Conservation (phyloP, 1,140 invertebrate species). For the Pomacea maculata region DNA sequence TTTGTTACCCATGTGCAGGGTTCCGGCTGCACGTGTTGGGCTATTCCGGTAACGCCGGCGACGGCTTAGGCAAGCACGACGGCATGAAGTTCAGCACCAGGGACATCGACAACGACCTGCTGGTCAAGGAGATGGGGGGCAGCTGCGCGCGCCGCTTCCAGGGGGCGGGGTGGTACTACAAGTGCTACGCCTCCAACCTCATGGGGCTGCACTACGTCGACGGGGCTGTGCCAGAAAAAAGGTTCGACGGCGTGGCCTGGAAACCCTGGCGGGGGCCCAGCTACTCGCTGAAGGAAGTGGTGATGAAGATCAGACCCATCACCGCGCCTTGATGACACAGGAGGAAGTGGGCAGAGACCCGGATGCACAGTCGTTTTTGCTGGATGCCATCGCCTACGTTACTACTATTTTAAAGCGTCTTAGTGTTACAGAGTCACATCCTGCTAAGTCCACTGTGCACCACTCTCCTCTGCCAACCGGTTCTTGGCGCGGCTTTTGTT, state of each 20-base stretch:
- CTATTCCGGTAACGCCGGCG: conserved; percentile 55
- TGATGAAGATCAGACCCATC: conserved; percentile 67
- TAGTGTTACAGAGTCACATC: too few relatives aligned
- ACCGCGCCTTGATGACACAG: background rate
- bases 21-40: conserved; percentile 21
- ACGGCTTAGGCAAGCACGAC: conserved; percentile 71
- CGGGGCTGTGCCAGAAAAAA: conserved; percentile 53
- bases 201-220: conserved; percentile 70
- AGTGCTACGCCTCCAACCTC: conserved; percentile 73
- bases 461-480: too few relatives aligned
- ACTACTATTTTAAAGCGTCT: too few relatives aligned
- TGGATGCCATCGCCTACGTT: too few relatives aligned
- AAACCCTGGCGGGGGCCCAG: conserved; percentile 70
- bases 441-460: too few relatives aligned
- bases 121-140: conserved; percentile 53
- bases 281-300: conserved; percentile 67
- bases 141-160: conserved; percentile 59
- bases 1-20: background rate
- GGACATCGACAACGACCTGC: conserved; percentile 71
- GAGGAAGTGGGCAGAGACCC: too few relatives aligned
- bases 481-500: too few relatives aligned
- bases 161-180: conserved; percentile 75
- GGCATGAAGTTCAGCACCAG: conserved; percentile 71
- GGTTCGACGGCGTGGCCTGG: conserved; percentile 72
- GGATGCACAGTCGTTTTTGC: too few relatives aligned